Evolutionary conservation across 2,113 vertebrate genomes (phyloP).

Genomic region (Tachysurus vachellii): DNA sequence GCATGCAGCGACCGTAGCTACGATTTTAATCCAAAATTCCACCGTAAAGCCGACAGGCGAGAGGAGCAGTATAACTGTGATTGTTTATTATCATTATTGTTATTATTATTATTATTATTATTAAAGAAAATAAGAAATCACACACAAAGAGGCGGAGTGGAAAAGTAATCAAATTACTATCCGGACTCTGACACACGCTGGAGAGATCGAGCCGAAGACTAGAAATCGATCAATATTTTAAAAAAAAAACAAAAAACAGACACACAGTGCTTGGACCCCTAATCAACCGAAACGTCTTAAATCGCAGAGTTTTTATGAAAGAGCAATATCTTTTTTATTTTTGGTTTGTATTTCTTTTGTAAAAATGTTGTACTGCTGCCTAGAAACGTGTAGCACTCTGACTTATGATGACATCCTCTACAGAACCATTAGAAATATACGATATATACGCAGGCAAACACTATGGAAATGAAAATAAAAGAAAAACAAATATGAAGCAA

Average conservation of each 20-base stretch:
- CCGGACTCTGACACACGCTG: constrained; percentile 4
- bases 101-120: too few relatives aligned
- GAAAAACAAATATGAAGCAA: constrained; percentile 62
- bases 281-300: constrained; percentile 63
- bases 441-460: constrained; percentile 37
- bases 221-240: constrained; percentile 31
- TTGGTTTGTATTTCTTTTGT: constrained; percentile 62
- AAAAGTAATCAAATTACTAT: background rate
- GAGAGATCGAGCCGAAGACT: background rate
- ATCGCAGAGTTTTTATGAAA: constrained; percentile 67
- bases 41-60: background rate
- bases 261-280: constrained; percentile 18
- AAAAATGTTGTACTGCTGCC: constrained; percentile 71
- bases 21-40: background rate
- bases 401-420: constrained; percentile 65
- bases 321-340: constrained; percentile 70
- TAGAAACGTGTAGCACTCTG: constrained; percentile 73
- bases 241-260: constrained; percentile 40
- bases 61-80: constrained; percentile 7
- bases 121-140: background rate
- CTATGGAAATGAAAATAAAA: constrained; percentile 49
- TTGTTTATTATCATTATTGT: background rate
- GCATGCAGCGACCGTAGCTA: background rate
- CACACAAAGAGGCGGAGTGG: background rate
- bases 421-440: constrained; percentile 60